Base-by-base conservation (phyloP, 2,113 vertebrate genomes). In the Gnathonemus echidnorhynchus region DNA sequence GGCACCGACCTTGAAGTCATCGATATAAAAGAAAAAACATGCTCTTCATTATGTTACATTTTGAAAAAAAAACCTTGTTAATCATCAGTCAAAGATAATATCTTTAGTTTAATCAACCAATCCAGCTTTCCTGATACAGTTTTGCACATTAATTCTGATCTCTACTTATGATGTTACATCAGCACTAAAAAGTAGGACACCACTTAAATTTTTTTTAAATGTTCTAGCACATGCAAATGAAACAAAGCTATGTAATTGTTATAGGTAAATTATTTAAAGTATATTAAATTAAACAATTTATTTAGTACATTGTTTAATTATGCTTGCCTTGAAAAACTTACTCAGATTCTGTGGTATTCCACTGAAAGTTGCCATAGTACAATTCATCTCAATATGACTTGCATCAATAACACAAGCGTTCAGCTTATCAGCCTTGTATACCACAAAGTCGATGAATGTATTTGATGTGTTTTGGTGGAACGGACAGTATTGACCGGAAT, bases 1-100 rank as follows among this genome's bases (percentile, higher is more conserved):
- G 91, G 87, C 96, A 96, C 21, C 89, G 91, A 8, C 90, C 96
- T 96, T 90, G 86, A 92, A 93, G 13, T 31, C 53, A 87, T 58
- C 9, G 50, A 66, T 49, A 62, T 13, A 17, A 1, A 1, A 13
- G 3, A 56, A 74, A 83, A 6, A 45, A 39, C 27, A 70, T n/a
- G 50, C 1, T 62, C 19, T 84, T 58, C 49, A 62, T 50, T 35
- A 35, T 62, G 27, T 15, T n/a, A 58, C n/a, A 35, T 62, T 3
- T 24, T n/a, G 52, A 24, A 8, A 62, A 58, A 11, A 83, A 89
- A 89, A n/a, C 1, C 4, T 17, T 10, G 31, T 39, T 89, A 45
- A 80, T 19, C 74, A 39, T 49, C 48, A 88, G 11, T 48, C 7
- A 77, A 11, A 31, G 11, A 24, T 15, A n/a, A n/a, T 27, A 48